Evolutionary conservation across 2,797 vertebrate genomes (phyloP).

Genomic region (Pampus argenteus): DNA sequence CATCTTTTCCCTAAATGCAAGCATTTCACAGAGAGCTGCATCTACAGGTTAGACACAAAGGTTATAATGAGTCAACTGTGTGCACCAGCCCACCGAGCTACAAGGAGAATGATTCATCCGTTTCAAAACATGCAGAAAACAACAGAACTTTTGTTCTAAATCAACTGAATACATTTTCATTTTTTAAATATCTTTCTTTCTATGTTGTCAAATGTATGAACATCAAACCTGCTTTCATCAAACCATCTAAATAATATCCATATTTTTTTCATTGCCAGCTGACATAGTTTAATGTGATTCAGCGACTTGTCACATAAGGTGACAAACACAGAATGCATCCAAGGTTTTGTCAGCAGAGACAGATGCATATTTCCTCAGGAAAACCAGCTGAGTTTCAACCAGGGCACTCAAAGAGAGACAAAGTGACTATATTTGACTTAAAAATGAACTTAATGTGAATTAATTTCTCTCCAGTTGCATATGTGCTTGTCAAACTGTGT

Average conservation of each 20-base stretch:
- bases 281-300: slow-evolving; percentile 24
- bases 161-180: neutral
- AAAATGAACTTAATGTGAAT: slow-evolving; percentile 34
- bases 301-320: slow-evolving; percentile 24
- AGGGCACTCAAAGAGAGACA: slow-evolving; percentile 6
- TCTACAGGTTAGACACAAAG: neutral
- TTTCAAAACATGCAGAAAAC: neutral
- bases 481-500: slow-evolving; percentile 7
- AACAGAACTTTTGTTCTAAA: neutral
- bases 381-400: slow-evolving; percentile 16
- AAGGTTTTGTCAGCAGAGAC: neutral
- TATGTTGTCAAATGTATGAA: neutral
- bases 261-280: slow-evolving; percentile 21
- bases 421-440: slow-evolving; percentile 9
- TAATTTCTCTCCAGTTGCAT: slow-evolving; percentile 7
- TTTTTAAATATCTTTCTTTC: neutral
- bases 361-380: slow-evolving; percentile 17
- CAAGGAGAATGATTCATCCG: neutral
- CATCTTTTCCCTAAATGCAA: neutral
- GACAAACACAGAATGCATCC: neutral
- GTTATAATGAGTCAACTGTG: neutral
- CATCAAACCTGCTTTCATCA: neutral
- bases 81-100: neutral
- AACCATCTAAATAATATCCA: neutral
- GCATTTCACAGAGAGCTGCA: neutral